Base-by-base conservation (phyloP, 2,888 invertebrate genomes). In the Teleogryllus oceanicus region DNA sequence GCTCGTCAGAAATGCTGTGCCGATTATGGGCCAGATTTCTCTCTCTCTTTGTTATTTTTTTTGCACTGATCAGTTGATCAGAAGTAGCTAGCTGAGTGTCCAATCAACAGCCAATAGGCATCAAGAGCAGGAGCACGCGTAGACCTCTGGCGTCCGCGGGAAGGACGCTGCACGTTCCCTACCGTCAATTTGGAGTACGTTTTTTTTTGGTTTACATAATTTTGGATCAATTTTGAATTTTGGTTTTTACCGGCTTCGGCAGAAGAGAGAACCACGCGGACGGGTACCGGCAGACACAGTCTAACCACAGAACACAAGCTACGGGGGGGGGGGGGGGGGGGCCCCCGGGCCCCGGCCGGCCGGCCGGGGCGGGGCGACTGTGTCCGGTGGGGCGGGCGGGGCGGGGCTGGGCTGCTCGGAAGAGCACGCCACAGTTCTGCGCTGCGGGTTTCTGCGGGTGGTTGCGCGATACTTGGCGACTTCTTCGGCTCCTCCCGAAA, bases 1-100 rank as follows among this genome's bases (percentile, higher is more conserved):
- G 62, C 62, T 62, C 62, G 62, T 62, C 62, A 62, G 62, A 62
- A 62, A 62, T 62, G 62, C 62, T 62, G 62, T 62, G 62, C 62
- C 62, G 62, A 62, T 62, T 62, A 62, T 18, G 62, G 62, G 62
- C 62, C 62, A 62, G 62, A 62, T 62, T 62, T 62, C 62, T n/a
- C n/a, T 62, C 62, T 62, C n/a, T 62, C 62, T 18, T 13, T n/a
- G 13, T 37, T 37, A 37, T 24, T 37, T 37, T 37, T 37, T 37
- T 37, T 37, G 0, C 37, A 37, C 37, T 37, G 37, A 37, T 37
- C 37, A 37, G 37, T 16, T 12, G 16, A 62, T 62, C 62, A 62
- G 16, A 13, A 62, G 62, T 62, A 62, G 62, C 62, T 62, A 62
- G 62, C 62, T 62, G 62, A 62, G 62, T 62, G 62, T 62, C 62